Evolutionary conservation across 2,113 vertebrate species (phyloP), one percentile per base, ranked within the genome.

Genomic region (Rhombomys opimus): DNA sequence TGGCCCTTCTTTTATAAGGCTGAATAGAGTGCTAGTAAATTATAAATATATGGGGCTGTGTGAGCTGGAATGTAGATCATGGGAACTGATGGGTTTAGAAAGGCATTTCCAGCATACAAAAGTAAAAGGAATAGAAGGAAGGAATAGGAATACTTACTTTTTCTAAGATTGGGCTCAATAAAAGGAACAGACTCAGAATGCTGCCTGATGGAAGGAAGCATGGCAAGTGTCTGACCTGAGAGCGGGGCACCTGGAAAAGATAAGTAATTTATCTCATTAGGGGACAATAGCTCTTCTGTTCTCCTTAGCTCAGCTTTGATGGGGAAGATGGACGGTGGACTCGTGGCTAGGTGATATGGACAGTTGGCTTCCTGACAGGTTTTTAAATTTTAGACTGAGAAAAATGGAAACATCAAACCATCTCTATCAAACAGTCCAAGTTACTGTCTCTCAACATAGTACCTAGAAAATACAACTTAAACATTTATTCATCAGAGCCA

Each of bases 371-470:
- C 68, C 38, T 75, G 72, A 75, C 63, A 77, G 90, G 7, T 73
- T 73, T 94, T 92, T 61, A 80, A 57, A 73, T 96, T 77, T 93
- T 50, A 76, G 25, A 90, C 41, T 81, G 25, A 97, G n/a, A 92
- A 30, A 67, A 87, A 72, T 2, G 6, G 82, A 67, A 6, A 41
- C 41, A 30, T 32, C 61, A 90, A 65, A 78, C 35, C 41, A 38
- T 95, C 76, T 32, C 67, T 95, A 59, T 13, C 22, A 90, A 94
- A 11, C 2, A 22, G 82, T 93, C 57, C 65, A 78, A 30, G 23
- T 92, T 25, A 78, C 15, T 57, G 1, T 90, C 94, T 96, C 52
- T 59, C 32, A 77, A 30, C 2, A 61, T 50, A 50, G 8, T 32
- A 86, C 46, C 35, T 57, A 72, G 35, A 94, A 30, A 93, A 1